phyloP scores from a whole-genome alignment of 2,797 vertebrate genomes.

The Acipenser oxyrinchus region DNA sequence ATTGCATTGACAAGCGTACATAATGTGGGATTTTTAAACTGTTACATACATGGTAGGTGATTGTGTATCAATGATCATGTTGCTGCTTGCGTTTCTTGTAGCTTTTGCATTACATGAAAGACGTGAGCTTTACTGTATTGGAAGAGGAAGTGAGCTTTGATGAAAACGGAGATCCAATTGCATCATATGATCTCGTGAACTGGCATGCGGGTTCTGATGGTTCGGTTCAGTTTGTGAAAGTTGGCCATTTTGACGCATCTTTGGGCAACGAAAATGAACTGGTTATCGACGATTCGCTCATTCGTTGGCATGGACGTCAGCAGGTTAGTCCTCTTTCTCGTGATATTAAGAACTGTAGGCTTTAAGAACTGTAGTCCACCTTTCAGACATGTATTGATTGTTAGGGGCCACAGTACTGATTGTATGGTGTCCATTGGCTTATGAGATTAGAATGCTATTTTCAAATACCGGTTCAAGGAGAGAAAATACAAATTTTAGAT shows the following conservation, averaged over 20 bases:
- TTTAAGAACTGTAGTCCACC: too few species aligned
- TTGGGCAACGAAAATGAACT: constrained; percentile 33
- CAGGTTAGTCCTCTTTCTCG: constrained; percentile 45
- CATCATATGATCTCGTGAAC: constrained; percentile 61
- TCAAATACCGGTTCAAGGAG: too few species aligned
- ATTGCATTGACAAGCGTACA: not conserved
- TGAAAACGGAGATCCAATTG: constrained; percentile 55
- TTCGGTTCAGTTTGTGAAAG: constrained; percentile 45
- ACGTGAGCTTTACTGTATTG: constrained; percentile 42
- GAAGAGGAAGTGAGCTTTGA: constrained; percentile 55
- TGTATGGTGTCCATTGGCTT: too few species aligned
- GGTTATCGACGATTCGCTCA: constrained; percentile 42
- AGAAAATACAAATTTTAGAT: too few species aligned
- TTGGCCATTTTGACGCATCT: constrained; percentile 55
- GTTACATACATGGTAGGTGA: not conserved
- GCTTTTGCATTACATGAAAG: constrained; percentile 56
- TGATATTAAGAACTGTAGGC: too few species aligned
- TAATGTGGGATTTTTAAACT: not conserved
- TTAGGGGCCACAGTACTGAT: too few species aligned
- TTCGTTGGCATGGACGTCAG: constrained; percentile 47
- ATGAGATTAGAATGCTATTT: too few species aligned
- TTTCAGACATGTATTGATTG: too few species aligned
- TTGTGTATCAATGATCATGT: not conserved
- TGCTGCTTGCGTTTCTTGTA: constrained; percentile 19
- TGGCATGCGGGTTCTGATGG: constrained; percentile 48